Conservation (phyloP, 1,140 invertebrate species). For the Eupristina koningsbergeri region DNA sequence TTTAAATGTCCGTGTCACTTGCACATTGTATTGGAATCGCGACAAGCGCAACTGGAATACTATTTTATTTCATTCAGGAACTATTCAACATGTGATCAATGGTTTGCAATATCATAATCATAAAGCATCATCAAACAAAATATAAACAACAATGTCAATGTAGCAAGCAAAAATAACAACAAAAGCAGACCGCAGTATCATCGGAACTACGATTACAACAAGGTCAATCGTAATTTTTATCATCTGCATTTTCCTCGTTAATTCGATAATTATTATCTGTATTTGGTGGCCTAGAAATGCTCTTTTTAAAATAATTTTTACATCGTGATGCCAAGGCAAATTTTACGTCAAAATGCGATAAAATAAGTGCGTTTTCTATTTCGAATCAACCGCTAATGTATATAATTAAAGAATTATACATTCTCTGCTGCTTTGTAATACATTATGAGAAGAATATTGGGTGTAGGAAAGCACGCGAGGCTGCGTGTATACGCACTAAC, state of each 20-base stretch:
- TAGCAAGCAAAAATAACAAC: neutral
- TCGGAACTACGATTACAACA: neutral
- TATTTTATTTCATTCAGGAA: too few relatives aligned
- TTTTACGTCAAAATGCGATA: constrained; percentile 1
- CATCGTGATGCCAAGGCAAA: neutral
- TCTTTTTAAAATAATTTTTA: neutral
- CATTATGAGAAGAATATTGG: neutral
- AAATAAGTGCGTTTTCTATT: constrained; percentile 14
- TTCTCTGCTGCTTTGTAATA: neutral
- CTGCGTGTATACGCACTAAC: neutral
- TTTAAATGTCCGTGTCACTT: too few relatives aligned
- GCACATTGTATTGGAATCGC: too few relatives aligned
- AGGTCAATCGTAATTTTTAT: neutral
- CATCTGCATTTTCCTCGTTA: neutral
- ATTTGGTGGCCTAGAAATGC: neutral
- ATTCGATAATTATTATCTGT: constrained; percentile 5
- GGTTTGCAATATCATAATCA: too few relatives aligned
- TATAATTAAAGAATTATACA: constrained; percentile 21
- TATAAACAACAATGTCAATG: neutral
- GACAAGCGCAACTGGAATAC: too few relatives aligned
- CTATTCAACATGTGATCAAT: too few relatives aligned
- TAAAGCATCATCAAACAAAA: too few relatives aligned
- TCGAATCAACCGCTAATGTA: neutral
- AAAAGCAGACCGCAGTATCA: neutral
- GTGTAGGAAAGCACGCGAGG: neutral